Percentiles rank a stretch among this genome's conserved stretches.
phyloP scores from a whole-genome alignment of 2,888 invertebrate species.

The Nebria salina region DNA sequence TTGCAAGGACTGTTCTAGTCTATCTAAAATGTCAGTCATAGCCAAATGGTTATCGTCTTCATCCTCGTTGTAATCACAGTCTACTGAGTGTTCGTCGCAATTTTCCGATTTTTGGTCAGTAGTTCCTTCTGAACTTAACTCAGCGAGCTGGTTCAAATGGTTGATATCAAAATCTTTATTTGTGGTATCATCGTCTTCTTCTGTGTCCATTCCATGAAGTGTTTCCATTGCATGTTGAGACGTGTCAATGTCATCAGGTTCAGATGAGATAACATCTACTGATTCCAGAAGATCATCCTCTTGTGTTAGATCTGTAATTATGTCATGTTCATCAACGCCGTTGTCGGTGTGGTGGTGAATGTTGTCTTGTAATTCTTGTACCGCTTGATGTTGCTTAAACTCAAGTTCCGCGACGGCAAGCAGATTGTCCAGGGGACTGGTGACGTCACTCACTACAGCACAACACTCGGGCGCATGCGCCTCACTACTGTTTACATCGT shows the following conservation, averaged over 20 bases:
- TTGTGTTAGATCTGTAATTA: not conserved
- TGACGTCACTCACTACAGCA: conserved; percentile 60
- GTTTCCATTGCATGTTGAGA: not conserved
- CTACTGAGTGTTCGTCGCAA: conserved; percentile 55
- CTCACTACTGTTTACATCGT: conserved; percentile 58
- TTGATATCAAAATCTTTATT: conserved; percentile 46
- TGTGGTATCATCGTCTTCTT: conserved; percentile 34
- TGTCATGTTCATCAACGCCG: not conserved
- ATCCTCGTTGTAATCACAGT: conserved; percentile 61
- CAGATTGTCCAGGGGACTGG: conserved; percentile 69
- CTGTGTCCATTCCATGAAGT: not conserved
- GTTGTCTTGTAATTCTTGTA: conserved; percentile 13
- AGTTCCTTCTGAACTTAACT: conserved; percentile 19
- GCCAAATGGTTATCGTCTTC: conserved; percentile 60
- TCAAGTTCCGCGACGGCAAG: conserved; percentile 73
- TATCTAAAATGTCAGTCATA: conserved; percentile 70
- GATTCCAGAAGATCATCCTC: not conserved
- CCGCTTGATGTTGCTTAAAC: conserved; percentile 66
- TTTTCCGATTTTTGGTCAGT: conserved; percentile 24
- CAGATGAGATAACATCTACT: not conserved
- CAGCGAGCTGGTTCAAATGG: conserved; percentile 36
- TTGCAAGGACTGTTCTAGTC: conserved; percentile 70
- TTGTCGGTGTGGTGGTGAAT: conserved; percentile 6
- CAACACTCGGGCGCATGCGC: conserved; percentile 60
- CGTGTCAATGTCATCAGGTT: not conserved